Base-by-base conservation (phyloP, 1,140 invertebrate species). In the Patella vulgata region DNA sequence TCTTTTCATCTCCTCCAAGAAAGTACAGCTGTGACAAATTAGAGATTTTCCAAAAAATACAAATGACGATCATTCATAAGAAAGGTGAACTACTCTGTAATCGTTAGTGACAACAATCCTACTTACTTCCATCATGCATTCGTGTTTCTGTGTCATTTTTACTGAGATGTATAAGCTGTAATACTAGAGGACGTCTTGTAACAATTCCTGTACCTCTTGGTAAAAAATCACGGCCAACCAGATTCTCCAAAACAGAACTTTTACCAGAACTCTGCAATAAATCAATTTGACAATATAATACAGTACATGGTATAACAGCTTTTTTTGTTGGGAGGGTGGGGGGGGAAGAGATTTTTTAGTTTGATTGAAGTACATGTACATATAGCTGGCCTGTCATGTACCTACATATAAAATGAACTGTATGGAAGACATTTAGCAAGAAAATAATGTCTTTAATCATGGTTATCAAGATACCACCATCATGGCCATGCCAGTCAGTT, bases 151-250 rank as follows among this genome's bases (percentile, higher is more conserved):
- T 90, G 82, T 96, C 95, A 70, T 96, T 93, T 82, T 65, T 93
- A 6, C 94, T 91, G 54, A 93, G 90, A 85, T 99, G 93, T 42
- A 98, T 89, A 19, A 99, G 84, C 84, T 99, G 98, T 8, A 99
- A 86, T 63, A 99, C 87, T 8, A 99, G 85, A 2, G 98, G 98
- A 53, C 97, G 87, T 62, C 98, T 86, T 3, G 98, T 99, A 0
- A 99, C 97, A 79, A 99, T 99, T 8, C 98, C 98, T 52, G 91
- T 92, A 42, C 98, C 98, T 75, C 98, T 87, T 14, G 98, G 98
- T 53, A 99, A 85, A 86, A 99, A 99, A 53, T 97, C 97, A 58
- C 91, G 89, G 0, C 98, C 97, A n/a, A 99, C 98, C 25, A 99
- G 87, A 84, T 94, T 94, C 85, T 99, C 98, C 70, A 99, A 91